phyloP scores from a whole-genome alignment of 2,797 vertebrate genomes.

The Rhinoraja longicauda region DNA sequence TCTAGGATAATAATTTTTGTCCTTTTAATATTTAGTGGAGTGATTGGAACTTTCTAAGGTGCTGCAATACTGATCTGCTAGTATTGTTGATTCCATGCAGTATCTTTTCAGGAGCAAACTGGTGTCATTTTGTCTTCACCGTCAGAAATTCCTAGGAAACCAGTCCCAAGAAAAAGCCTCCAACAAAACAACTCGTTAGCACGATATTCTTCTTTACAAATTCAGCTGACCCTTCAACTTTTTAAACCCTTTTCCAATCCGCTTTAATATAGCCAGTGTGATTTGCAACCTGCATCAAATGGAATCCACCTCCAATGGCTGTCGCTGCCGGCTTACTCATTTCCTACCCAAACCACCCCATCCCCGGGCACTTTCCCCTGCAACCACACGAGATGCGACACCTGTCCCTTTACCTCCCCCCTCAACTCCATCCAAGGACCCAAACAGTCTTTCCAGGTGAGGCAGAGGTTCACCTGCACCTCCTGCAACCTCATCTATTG shows the following conservation, averaged over 20 bases:
- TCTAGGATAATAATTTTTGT: background rate
- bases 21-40: constrained; percentile 2
- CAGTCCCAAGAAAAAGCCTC: constrained; percentile 91
- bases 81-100: background rate
- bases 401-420: too few species aligned
- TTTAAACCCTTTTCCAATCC: constrained; percentile 95
- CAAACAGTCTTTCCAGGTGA: too few species aligned
- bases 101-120: constrained; percentile 21
- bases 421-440: too few species aligned
- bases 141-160: constrained; percentile 65
- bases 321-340: too few species aligned
- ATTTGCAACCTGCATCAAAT: constrained; percentile 92
- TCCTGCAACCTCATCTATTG: too few species aligned
- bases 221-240: constrained; percentile 73
- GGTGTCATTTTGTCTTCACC: background rate
- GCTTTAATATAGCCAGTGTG: constrained; percentile 91
- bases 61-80: background rate
- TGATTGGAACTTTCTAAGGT: background rate
- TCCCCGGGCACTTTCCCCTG: too few species aligned
- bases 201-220: constrained; percentile 96
- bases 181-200: constrained; percentile 87
- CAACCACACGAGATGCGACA: too few species aligned
- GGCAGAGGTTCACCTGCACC: too few species aligned
- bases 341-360: too few species aligned
- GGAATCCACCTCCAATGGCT: too few species aligned